Evolutionary conservation across 2,797 vertebrate genomes (phyloP).

Genomic region (Gadopsis bispinosus): DNA sequence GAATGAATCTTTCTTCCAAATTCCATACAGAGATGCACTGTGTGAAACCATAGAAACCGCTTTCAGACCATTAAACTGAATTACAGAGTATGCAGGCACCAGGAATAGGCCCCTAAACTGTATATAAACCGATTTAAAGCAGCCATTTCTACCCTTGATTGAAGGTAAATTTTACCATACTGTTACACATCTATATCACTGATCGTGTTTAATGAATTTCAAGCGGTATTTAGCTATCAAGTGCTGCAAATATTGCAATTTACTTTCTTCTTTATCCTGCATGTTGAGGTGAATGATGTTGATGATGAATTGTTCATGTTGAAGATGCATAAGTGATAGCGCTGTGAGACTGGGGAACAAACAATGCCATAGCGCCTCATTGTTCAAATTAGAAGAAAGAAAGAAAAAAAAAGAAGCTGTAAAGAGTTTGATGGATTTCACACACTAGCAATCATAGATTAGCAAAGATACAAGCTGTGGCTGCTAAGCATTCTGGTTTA

Average conservation of each 20-base stretch:
- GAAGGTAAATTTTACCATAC: neutral
- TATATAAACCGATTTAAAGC: slow-evolving; percentile 15
- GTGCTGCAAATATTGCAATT: slow-evolving; percentile 10
- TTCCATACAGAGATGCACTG: slow-evolving; percentile 68
- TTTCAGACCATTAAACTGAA: slow-evolving; percentile 56
- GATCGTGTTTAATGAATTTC: neutral
- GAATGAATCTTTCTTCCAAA: slow-evolving; percentile 71
- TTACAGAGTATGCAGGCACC: slow-evolving; percentile 11
- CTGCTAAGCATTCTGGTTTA: slow-evolving; percentile 47
- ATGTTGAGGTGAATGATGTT: no score
- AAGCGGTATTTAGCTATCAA: neutral
- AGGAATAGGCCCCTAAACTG: neutral
- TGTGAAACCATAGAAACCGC: slow-evolving; percentile 66
- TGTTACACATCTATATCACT: neutral
- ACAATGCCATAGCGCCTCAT: slow-evolving; percentile 13
- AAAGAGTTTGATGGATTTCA: slow-evolving; percentile 44
- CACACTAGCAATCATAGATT: slow-evolving; percentile 35
- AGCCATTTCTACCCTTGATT: neutral
- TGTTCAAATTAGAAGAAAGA: slow-evolving; percentile 45
- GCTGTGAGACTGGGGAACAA: slow-evolving; percentile 24
- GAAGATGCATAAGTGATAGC: slow-evolving; percentile 15
- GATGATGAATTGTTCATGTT: no score
- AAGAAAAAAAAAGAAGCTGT: slow-evolving; percentile 4
- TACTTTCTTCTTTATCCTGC: slow-evolving; percentile 1
- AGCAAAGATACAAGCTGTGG: slow-evolving; percentile 40